phyloP scores from a whole-genome alignment of 1,140 invertebrate genomes.

The Zaprionus ornatus region DNA sequence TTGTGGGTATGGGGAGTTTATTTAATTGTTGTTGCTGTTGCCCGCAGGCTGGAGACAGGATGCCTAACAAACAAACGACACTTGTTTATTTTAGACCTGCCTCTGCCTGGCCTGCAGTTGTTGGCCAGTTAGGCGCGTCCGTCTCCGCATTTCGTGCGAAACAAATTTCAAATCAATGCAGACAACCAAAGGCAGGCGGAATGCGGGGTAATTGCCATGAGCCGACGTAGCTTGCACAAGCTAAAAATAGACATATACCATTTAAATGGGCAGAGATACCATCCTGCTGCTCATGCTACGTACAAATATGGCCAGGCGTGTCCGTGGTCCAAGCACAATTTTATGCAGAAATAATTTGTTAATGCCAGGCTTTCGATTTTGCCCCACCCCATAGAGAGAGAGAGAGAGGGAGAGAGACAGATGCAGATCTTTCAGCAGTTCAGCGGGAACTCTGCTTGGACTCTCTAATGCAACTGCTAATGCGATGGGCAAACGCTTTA shows the following conservation, averaged over 20 bases:
- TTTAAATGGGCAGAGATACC: conserved; percentile 24
- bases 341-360: conserved; percentile 71
- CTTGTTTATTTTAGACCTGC: conserved; percentile 44
- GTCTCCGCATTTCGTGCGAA: conserved; percentile 53
- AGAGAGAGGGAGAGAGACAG: not conserved
- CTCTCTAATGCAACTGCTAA: conserved; percentile 17
- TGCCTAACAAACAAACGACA: conserved; percentile 46
- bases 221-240: conserved; percentile 16
- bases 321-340: conserved; percentile 47
- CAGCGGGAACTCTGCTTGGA: not conserved
- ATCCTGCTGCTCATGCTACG: conserved; percentile 16
- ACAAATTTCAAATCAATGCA: conserved; percentile 66
- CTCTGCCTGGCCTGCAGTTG: not conserved
- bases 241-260: conserved; percentile 61
- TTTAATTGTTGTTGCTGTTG: conserved; percentile 48
- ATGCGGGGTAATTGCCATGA: conserved; percentile 32
- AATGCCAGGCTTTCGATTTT: conserved; percentile 52
- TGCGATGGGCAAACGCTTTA: conserved; percentile 23
- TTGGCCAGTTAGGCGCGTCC: not conserved
- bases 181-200: conserved; percentile 1
- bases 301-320: conserved; percentile 39
- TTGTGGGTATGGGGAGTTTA: conserved; percentile 19
- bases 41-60: conserved; percentile 47
- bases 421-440: not conserved
- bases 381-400: conserved; percentile 12